Conservation (phyloP, 2,888 invertebrate species). For the Diogma glabrata region DNA sequence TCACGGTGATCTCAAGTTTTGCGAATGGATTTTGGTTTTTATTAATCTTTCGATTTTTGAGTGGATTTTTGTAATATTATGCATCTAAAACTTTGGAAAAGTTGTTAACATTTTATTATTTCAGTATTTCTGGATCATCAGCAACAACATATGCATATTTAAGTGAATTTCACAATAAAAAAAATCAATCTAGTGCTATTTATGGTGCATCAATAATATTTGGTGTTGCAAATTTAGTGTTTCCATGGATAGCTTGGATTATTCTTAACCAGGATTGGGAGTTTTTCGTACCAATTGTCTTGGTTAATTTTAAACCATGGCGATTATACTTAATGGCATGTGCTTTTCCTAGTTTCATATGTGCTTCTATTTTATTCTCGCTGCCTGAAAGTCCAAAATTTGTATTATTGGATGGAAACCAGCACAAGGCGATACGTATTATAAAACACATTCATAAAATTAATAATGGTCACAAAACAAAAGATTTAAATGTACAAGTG, state of each 20-base stretch:
- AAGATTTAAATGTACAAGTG: no score
- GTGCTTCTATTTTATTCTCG: conserved; percentile 25
- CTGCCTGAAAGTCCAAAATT: conserved; percentile 34
- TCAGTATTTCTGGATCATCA: conserved; percentile 38
- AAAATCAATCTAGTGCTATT: conserved; percentile 36
- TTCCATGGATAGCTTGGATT: conserved; percentile 31
- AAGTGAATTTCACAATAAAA: conserved; percentile 40
- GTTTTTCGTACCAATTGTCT: conserved; percentile 24
- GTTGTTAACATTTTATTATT: no score
- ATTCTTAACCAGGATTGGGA: conserved; percentile 30
- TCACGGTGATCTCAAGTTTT: conserved; percentile 40
- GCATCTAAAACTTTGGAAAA: no score
- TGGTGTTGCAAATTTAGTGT: conserved; percentile 27
- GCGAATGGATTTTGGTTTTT: conserved; percentile 39
- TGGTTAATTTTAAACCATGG: conserved; percentile 30
- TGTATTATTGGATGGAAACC: conserved; percentile 24
- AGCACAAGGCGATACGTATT: conserved; percentile 24
- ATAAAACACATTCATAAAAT: no score
- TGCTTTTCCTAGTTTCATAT: conserved; percentile 29
- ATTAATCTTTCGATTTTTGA: conserved; percentile 38
- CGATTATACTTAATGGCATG: conserved; percentile 29
- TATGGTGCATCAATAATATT: conserved; percentile 31
- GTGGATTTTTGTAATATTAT: conserved; percentile 45
- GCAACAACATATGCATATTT: conserved; percentile 41
- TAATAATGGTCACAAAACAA: no score